A percentile compares a stretch with the other conserved stretches of the same genome.
Conservation (phyloP, 1,140 invertebrate species). For the Ectropis grisescens region DNA sequence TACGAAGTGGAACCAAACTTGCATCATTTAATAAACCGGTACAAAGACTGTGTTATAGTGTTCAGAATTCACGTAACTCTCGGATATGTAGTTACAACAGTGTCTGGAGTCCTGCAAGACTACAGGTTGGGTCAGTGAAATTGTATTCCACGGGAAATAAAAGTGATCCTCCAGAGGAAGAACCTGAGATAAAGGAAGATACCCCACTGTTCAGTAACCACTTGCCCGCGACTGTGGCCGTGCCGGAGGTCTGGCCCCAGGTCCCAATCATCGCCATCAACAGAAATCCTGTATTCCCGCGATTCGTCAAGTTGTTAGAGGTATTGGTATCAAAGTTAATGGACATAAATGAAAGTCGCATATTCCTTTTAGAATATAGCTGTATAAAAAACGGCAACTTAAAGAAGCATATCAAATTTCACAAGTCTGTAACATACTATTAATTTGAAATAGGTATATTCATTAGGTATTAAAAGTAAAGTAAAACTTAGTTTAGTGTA, state of each 20-base stretch:
- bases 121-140: constrained; percentile 16
- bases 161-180: constrained; percentile 66
- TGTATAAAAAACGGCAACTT: too few species aligned
- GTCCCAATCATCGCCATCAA: constrained; percentile 95
- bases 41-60: constrained; percentile 9
- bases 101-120: constrained; percentile 8
- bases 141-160: constrained; percentile 50
- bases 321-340: too few species aligned
- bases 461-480: too few species aligned
- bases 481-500: too few species aligned
- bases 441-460: too few species aligned
- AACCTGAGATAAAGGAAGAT: constrained; percentile 49
- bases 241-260: constrained; percentile 97
- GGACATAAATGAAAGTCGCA: too few species aligned
- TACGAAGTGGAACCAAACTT: constrained; percentile 43
- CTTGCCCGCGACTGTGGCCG: constrained; percentile 88
- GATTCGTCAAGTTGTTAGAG: constrained; percentile 98
- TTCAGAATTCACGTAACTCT: constrained; percentile 5
- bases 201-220: constrained; percentile 61
- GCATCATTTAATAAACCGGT: constrained; percentile 46
- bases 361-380: too few species aligned
- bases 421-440: too few species aligned
- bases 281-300: constrained; percentile 96
- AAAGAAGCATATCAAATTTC: too few species aligned
- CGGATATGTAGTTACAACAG: constrained; percentile 29